Percentiles rank a stretch among this genome's conserved stretches.
phyloP scores from a whole-genome alignment of 2,113 vertebrate species.

The Alectura lathami region DNA sequence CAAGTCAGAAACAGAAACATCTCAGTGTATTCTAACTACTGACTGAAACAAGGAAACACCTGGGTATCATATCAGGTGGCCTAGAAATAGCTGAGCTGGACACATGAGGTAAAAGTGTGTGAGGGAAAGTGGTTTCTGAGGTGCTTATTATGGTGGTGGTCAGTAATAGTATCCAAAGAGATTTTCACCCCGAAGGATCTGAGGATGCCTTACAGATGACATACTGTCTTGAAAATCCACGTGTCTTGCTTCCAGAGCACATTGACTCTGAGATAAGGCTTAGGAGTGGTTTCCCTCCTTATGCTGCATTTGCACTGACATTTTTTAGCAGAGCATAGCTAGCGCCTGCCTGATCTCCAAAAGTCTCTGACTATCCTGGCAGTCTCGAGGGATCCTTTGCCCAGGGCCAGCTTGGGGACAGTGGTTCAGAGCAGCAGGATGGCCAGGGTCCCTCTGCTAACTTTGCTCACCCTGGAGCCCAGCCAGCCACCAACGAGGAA shows the following conservation, averaged over 20 bases:
- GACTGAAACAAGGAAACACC: neutral
- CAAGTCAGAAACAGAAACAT: neutral
- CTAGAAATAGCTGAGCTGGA: neutral
- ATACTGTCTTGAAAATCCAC: conserved; percentile 5
- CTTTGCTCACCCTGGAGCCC: neutral
- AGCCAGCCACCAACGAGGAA: neutral
- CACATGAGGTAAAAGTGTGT: neutral
- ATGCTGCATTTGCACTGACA: neutral
- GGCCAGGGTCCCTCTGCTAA: neutral
- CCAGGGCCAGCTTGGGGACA: neutral
- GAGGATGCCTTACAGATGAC: conserved; percentile 22
- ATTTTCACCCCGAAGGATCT: neutral
- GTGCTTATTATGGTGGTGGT: neutral
- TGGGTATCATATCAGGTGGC: conserved; percentile 1
- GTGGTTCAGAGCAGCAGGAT: neutral
- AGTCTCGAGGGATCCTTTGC: neutral
- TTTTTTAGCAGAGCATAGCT: neutral
- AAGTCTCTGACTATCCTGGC: neutral
- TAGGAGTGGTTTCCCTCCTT: neutral
- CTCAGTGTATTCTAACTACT: neutral
- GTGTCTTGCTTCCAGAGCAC: neutral
- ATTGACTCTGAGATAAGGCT: neutral
- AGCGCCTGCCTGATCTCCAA: neutral
- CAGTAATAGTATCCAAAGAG: neutral
- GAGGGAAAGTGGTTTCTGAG: neutral